Evolutionary conservation across 1,140 invertebrate species (phyloP), one percentile per base, ranked within the genome.

Genomic region (Halyomorpha halys): DNA sequence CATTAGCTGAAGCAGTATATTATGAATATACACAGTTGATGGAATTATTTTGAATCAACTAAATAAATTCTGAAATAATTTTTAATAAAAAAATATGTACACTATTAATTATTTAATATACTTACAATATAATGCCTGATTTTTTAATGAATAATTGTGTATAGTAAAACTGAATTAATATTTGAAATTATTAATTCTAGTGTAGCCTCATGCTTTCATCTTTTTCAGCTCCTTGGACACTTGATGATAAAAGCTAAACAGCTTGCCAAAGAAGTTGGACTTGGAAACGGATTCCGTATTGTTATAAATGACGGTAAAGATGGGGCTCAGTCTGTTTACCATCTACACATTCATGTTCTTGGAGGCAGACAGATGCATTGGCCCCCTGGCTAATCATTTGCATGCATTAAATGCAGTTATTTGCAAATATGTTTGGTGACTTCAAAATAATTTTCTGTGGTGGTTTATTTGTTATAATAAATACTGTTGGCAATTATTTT

Each of bases 361-460:
- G 96, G 94, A 63, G 95, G 94, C 19, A 80, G 94, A 49, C 96
- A 98, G 79, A 78, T 99, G 82, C 74, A 82, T 56, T 98, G 95
- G 95, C 95, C 95, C 39, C 95, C 95, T 61, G 94, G 94, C 61
- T 98, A 94, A 85, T 44, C 3, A 2, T 4, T 23, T 8, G 3
- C 3, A 23, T 8, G 3, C 3, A 23, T 23, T 23, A 49, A 49
- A 2, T 8, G 47, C 16, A 16, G 14, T 3, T 16, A 4, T 4
- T 47, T 47, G 45, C 3, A 13, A 16, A 16, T 47, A 16, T 19
- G n/a, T 5, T 2, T 49, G 47, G 47, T 49, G n/a, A 18, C 14
- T 11, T 1, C 4, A 21, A 39, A 39, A 13, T 39, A 39, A 19
- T 49, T 8, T 49, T n/a, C 9, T 49, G n/a, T 19, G 19, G 19